Base-by-base conservation (phyloP, 1,140 invertebrate species). In the Leptinotarsa undecemlineata region DNA sequence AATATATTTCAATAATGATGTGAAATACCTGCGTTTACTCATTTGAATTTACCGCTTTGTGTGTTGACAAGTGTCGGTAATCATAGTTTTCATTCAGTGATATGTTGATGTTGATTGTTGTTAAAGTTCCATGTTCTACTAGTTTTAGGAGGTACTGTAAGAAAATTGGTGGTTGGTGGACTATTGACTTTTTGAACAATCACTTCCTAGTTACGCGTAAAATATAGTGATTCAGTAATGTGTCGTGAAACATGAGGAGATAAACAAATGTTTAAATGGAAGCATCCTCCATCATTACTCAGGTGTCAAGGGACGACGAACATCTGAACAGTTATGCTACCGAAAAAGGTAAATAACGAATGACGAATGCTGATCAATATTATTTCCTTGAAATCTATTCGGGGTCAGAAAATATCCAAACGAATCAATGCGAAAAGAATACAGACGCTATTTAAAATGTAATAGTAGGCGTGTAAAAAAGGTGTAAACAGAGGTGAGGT, bases 271-370 rank as follows among this genome's bases (percentile, higher is more conserved):
- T 90, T 91, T 93, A 92, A 93, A 97, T 97, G 95, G 96, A 97
- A 94, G 94, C 94, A 92, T 94, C 95, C 93, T 97, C 95, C 92
- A 97, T 98, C 91, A 97, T 97, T 88, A 96, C 95, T 88, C 95
- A 97, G 92, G 95, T 96, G 90, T 95, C 92, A 89, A 92, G 95
- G 89, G 95, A 97, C 92, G 95, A 97, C 90, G 95, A 97, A 90
- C 93, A 94, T 90, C 91, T 95, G 88, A 95, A 94, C 89, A 95
- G 91, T 90, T 93, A 93, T 90, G 90, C 92, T 86, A 90, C 92
- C 87, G 94, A 96, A 88, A 96, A 95, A 95, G 94, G 95, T 96
- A 91, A 91, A 91, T 87, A 87, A 85, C 83, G 72, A 79, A 13
- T 69, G 48, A 69, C 51, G 15, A 57, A 57, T 42, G 17, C 42